These are phyloP conservation scores for Dendroctonus valens DNA, from an alignment of 1,140 invertebrate species.

Conservation along the genomic window DNA sequence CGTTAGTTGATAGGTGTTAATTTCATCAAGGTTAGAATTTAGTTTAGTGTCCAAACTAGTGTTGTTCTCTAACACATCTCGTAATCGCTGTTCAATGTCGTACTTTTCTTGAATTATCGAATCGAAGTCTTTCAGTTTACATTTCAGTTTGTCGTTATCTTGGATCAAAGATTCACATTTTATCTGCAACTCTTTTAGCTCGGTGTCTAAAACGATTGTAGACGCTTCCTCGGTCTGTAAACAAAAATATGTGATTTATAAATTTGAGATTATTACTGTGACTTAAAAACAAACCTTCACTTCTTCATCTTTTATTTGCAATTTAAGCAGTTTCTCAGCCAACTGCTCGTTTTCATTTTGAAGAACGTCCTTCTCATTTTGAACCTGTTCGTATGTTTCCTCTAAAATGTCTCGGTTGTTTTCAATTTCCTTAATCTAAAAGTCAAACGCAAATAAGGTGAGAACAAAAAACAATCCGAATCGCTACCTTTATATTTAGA, in stretches of 20 bases:
- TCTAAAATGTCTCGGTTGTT: constrained; percentile 59
- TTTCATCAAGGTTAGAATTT: constrained; percentile 48
- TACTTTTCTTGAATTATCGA: constrained; percentile 55
- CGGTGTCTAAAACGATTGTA: constrained; percentile 14
- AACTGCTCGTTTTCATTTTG: constrained; percentile 37
- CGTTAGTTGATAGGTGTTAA: constrained; percentile 48
- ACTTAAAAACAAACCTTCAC: background rate
- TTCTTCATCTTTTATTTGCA: background rate
- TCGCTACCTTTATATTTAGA: constrained; percentile 50
- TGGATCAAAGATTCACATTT: constrained; percentile 38
- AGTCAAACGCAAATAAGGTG: background rate
- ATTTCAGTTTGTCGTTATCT: constrained; percentile 46
- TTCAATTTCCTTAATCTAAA: constrained; percentile 55
- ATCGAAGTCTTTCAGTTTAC: constrained; percentile 53
- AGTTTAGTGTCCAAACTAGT: constrained; percentile 50
- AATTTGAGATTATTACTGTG: background rate
- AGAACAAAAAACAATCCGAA: background rate
- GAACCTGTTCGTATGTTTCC: constrained; percentile 50
- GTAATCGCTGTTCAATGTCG: constrained; percentile 47
- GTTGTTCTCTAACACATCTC: constrained; percentile 48
- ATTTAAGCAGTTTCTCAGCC: constrained; percentile 6
- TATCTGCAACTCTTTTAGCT: constrained; percentile 34
- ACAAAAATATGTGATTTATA: background rate
- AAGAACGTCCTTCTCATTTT: constrained; percentile 50
- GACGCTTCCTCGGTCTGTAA: constrained; percentile 11